Base-by-base conservation (phyloP, 2,888 invertebrate genomes). In the Acleris holmiana region DNA sequence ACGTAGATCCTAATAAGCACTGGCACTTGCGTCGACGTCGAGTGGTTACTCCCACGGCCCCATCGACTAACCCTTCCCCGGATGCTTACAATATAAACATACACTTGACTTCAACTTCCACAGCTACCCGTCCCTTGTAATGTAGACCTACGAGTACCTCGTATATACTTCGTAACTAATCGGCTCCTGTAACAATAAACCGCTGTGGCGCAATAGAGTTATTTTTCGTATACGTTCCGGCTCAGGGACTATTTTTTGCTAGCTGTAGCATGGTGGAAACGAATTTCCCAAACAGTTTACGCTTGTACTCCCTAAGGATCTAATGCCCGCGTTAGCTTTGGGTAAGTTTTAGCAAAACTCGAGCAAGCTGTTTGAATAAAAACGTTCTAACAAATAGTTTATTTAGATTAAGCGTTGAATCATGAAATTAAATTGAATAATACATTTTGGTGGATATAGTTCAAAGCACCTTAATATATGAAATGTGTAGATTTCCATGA, bases 251-350 rank as follows among this genome's bases (percentile, higher is more conserved):
- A 68, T 68, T 64, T 55, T 66, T 61, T 21, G 23, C 54, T 69
- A 69, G n/a, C 68, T 71, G 61, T 69, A 71, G 69, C 75, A 76
- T 66, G 64, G 70, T 66, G 73, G 73, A 82, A 64, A 61, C 41
- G 25, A 63, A 63, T 62, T 66, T 51, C 78, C 74, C 75, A 84
- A 85, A 83, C 80, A 82, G 80, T 84, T 84, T 77, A 76, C 77
- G 19, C 78, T 80, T 82, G 83, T 80, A 69, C 64, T 79, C 84
- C 82, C 85, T 60, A 65, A 68, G 83, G 84, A 76, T 72, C 54
- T 67, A 68, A 74, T 71, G 76, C 74, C 77, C 76, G 35, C 56
- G 35, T 46, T 29, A 29, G 8, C 8, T 29, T 8, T 8, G 5
- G 29, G 29, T 29, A 29, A 8, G 48, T 56, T 55, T 62, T 44